Evolutionary conservation across 2,797 vertebrate species (phyloP).

Genomic region (Acrocephalus scirpaceus): DNA sequence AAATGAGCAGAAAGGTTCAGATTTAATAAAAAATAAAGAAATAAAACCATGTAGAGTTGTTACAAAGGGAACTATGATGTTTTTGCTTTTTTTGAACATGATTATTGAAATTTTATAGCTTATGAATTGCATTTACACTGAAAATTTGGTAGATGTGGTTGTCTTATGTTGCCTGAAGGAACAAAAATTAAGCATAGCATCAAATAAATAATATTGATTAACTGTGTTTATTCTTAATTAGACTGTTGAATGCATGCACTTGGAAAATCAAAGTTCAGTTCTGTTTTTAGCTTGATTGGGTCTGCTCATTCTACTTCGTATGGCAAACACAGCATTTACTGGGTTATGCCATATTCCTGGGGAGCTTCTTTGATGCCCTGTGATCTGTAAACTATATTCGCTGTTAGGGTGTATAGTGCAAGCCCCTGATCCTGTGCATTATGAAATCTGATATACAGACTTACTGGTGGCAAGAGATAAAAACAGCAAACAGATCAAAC

Average conservation of each 20-base stretch:
- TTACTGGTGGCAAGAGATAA: constrained; percentile 60
- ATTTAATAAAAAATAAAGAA: not conserved
- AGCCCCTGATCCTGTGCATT: constrained; percentile 44
- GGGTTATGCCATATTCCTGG: not conserved
- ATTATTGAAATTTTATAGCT: not conserved
- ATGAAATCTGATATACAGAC: constrained; percentile 53
- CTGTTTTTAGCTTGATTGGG: not conserved
- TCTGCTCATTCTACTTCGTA: not conserved
- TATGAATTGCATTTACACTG: not conserved
- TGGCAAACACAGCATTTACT: not conserved
- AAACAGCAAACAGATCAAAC: constrained; percentile 69
- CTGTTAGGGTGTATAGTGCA: not conserved
- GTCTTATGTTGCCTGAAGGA: not conserved
- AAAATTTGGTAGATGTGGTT: not conserved
- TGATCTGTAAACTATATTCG: not conserved
- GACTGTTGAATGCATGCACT: not conserved
- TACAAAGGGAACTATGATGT: not conserved
- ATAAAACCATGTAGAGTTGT: not conserved
- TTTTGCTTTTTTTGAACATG: not conserved
- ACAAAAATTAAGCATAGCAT: not conserved
- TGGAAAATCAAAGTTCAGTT: not conserved
- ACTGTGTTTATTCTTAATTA: not conserved
- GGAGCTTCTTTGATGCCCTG: not conserved
- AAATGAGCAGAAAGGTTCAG: constrained; percentile 23
- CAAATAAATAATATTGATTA: not conserved